phyloP scores from a whole-genome alignment of 2,113 vertebrate species.

The Vicugna pacos region DNA sequence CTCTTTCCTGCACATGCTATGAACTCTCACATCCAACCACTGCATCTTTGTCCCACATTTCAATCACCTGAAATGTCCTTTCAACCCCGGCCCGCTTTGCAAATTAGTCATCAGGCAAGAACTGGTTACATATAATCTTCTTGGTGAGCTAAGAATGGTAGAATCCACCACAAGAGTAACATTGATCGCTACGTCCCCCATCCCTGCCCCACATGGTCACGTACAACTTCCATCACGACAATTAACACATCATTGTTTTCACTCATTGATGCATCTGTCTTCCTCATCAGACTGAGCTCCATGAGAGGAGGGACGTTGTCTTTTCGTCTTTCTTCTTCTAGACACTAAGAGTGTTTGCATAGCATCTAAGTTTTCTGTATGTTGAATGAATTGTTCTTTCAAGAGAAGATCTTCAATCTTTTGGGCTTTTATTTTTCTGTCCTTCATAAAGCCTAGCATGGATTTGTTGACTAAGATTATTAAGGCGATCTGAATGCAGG shows the following conservation, averaged over 20 bases:
- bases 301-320: background rate
- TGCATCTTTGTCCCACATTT: background rate
- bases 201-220: background rate
- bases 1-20: background rate
- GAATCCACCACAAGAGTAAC: background rate
- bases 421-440: background rate
- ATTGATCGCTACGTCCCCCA: background rate
- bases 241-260: background rate
- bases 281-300: background rate
- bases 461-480: constrained; percentile 7
- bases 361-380: background rate
- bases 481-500: background rate
- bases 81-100: background rate
- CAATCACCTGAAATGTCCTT: background rate
- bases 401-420: background rate
- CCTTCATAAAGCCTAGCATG: background rate
- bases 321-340: background rate
- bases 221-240: background rate
- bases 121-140: background rate
- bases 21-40: background rate
- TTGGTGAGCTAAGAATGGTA: background rate
- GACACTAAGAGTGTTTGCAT: background rate
- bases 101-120: background rate
- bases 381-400: background rate
- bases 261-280: background rate